phyloP scores from a whole-genome alignment of 1,140 invertebrate genomes.

The Platorchestia sp. region DNA sequence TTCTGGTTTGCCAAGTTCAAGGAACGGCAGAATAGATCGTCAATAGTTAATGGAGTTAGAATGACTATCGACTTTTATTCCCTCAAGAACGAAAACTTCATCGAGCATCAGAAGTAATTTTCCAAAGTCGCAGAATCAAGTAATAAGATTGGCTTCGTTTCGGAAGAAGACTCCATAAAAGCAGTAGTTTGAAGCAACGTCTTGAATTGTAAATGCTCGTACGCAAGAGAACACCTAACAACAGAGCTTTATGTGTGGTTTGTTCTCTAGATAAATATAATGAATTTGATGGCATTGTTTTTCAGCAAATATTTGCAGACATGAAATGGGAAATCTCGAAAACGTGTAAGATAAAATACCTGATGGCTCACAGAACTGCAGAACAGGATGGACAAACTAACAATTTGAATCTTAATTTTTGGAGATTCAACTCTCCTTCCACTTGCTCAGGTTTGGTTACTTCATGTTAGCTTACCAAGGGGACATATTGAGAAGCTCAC shows the following conservation, averaged over 20 bases:
- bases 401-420: too few species aligned
- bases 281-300: not conserved
- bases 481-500: not conserved
- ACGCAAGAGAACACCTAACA: not conserved
- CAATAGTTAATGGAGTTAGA: not conserved
- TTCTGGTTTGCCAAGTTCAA: not conserved
- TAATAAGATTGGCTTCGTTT: not conserved
- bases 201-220: not conserved
- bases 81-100: not conserved
- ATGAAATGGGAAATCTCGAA: not conserved
- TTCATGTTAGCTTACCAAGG: not conserved
- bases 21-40: not conserved
- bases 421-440: not conserved
- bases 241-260: not conserved
- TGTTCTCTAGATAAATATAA: not conserved
- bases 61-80: conserved; percentile 1
- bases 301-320: not conserved
- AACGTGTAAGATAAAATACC: not conserved
- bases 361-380: too few species aligned
- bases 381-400: too few species aligned
- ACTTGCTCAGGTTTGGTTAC: not conserved
- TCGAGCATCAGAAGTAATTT: not conserved
- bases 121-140: not conserved
- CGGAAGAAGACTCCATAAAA: not conserved
- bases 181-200: not conserved